Conservation (phyloP, 2,113 vertebrate species). For the Trogon surrucura region DNA sequence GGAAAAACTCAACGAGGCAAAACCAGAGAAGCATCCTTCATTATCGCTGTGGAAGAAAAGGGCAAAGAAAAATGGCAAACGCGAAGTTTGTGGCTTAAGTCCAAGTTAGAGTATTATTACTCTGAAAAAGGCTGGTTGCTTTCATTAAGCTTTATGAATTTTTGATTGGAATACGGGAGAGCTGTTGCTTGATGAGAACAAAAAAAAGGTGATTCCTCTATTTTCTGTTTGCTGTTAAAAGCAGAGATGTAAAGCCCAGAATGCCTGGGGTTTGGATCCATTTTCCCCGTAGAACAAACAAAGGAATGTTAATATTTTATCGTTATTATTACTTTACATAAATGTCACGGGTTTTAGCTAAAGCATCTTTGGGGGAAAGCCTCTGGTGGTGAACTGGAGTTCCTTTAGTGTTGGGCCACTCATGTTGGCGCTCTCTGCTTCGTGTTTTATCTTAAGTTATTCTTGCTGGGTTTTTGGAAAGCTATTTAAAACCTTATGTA, state of each 20-base stretch:
- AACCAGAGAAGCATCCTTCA: neutral
- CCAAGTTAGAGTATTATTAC: neutral
- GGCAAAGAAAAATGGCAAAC: neutral
- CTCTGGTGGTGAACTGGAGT: neutral
- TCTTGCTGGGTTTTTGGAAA: neutral
- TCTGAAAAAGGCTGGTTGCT: neutral
- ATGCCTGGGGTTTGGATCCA: fast-evolving
- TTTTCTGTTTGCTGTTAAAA: neutral
- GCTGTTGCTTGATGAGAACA: neutral
- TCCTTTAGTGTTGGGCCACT: neutral
- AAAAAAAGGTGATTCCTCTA: neutral
- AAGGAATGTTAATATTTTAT: neutral
- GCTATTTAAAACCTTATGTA: neutral
- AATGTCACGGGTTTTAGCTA: neutral
- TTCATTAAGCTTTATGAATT: neutral
- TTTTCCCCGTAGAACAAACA: neutral
- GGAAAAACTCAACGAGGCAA: neutral
- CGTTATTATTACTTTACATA: neutral
- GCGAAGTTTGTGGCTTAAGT: neutral
- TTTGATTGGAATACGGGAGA: neutral
- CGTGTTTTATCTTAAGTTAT: neutral
- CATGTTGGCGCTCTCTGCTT: neutral
- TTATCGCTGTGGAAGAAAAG: neutral
- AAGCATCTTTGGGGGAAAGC: neutral
- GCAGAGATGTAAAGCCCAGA: neutral